Evolutionary conservation across 1,140 invertebrate species (phyloP).

Genomic region (Cyphomyrmex costatus): DNA sequence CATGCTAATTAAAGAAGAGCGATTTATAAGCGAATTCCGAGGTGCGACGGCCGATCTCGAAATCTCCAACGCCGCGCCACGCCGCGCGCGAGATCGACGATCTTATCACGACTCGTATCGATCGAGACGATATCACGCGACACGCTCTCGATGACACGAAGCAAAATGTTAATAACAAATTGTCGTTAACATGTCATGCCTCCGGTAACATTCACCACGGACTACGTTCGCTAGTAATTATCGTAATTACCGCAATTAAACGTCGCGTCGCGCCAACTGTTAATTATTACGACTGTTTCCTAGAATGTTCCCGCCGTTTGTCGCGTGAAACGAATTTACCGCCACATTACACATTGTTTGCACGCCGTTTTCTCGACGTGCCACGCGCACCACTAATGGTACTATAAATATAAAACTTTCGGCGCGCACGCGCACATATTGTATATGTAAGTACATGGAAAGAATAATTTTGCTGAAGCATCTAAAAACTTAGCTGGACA

Average conservation of each 20-base stretch:
- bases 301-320: conserved; percentile 43
- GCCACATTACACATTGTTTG: conserved; percentile 40
- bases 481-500: no score
- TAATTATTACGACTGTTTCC: conserved; percentile 69
- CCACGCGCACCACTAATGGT: conserved; percentile 8
- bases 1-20: conserved; percentile 30
- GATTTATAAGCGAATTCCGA: conserved; percentile 35
- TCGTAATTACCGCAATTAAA: conserved; percentile 75
- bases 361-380: background rate
- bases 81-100: conserved; percentile 29
- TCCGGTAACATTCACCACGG: conserved; percentile 42
- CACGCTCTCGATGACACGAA: conserved; percentile 66
- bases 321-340: conserved; percentile 42
- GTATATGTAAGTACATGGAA: background rate
- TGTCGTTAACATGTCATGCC: conserved; percentile 65
- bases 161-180: conserved; percentile 65
- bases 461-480: no score
- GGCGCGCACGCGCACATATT: background rate
- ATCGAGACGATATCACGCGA: conserved; percentile 66
- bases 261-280: conserved; percentile 67
- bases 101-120: conserved; percentile 59
- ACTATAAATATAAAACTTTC: conserved; percentile 61
- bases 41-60: conserved; percentile 26
- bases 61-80: conserved; percentile 31
- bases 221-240: conserved; percentile 62